Percentiles rank a stretch among this genome's conserved stretches.
Conservation (phyloP, 1,140 invertebrate species). For the Geopemphigus sp. region DNA sequence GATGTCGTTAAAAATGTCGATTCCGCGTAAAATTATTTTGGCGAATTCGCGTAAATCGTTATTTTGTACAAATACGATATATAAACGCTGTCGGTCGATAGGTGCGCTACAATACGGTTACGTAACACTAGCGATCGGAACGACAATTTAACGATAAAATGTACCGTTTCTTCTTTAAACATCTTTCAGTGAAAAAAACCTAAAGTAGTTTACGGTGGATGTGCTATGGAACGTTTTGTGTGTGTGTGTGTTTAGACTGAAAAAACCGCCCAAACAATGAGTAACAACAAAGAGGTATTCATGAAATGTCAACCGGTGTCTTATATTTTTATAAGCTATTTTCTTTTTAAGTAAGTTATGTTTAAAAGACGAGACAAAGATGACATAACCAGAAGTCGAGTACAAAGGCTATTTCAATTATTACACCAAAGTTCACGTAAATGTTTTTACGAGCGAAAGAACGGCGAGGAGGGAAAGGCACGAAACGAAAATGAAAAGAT, state of each 20-base stretch:
- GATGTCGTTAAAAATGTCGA: neutral
- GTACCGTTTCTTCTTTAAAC: neutral
- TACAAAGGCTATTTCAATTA: slow-evolving; percentile 41
- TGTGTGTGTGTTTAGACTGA: neutral
- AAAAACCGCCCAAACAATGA: neutral
- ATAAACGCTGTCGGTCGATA: neutral
- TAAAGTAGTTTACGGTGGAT: slow-evolving; percentile 6
- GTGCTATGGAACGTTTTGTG: neutral
- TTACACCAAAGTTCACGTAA: slow-evolving; percentile 25
- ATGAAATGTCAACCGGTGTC: slow-evolving; percentile 30
- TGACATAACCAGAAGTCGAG: slow-evolving; percentile 11
- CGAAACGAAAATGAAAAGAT: neutral
- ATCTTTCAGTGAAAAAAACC: slow-evolving; percentile 6
- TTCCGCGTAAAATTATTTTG: neutral
- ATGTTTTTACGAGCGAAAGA: slow-evolving; percentile 29
- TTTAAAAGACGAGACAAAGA: slow-evolving; percentile 32
- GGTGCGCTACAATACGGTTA: neutral
- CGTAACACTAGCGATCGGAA: neutral
- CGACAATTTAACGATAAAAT: neutral
- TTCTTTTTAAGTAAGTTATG: slow-evolving; percentile 25
- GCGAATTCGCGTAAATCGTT: too few relatives aligned
- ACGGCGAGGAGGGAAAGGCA: neutral
- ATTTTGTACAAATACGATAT: too few relatives aligned
- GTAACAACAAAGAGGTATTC: slow-evolving; percentile 2
- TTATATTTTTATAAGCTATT: slow-evolving; percentile 17